These are phyloP conservation scores for Steromphala cineraria DNA, from an alignment of 2,888 invertebrate genomes.

Conservation along the genomic window DNA sequence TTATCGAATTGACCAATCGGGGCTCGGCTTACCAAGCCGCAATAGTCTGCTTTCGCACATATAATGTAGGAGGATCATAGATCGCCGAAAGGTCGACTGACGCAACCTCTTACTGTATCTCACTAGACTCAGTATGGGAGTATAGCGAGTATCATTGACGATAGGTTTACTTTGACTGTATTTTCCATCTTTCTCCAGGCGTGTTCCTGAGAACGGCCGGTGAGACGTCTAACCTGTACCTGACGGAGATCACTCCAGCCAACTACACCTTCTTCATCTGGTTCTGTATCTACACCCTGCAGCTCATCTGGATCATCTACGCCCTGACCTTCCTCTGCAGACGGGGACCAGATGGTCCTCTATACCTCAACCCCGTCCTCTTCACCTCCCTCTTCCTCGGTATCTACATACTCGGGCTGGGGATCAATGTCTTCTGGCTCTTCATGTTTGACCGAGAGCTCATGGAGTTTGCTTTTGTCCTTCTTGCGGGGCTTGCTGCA, in stretches of 20 bases:
- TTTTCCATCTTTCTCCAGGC: no score
- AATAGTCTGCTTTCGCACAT: no score
- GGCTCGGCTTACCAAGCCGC: no score
- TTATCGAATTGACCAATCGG: no score
- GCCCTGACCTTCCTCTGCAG: slow-evolving; percentile 59
- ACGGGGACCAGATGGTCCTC: slow-evolving; percentile 49
- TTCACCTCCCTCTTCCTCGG: slow-evolving; percentile 59
- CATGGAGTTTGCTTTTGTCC: slow-evolving; percentile 47
- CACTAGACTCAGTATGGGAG: no score
- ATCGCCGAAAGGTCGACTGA: no score
- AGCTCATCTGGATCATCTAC: slow-evolving; percentile 63
- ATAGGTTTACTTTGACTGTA: no score
- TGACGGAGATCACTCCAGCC: slow-evolving; percentile 65
- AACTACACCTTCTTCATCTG: slow-evolving; percentile 69
- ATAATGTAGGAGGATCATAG: no score
- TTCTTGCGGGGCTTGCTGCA: slow-evolving; percentile 48
- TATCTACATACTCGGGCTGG: slow-evolving; percentile 54
- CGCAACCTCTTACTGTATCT: no score
- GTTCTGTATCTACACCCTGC: slow-evolving; percentile 65
- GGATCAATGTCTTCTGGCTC: slow-evolving; percentile 65
- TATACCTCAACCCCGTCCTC: slow-evolving; percentile 60
- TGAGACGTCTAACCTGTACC: slow-evolving; percentile 53
- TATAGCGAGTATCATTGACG: no score
- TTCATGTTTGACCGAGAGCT: slow-evolving; percentile 65
- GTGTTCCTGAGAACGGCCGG: slow-evolving; percentile 54